phyloP scores from a whole-genome alignment of 2,113 vertebrate genomes.

The Saimiri boliviensis region DNA sequence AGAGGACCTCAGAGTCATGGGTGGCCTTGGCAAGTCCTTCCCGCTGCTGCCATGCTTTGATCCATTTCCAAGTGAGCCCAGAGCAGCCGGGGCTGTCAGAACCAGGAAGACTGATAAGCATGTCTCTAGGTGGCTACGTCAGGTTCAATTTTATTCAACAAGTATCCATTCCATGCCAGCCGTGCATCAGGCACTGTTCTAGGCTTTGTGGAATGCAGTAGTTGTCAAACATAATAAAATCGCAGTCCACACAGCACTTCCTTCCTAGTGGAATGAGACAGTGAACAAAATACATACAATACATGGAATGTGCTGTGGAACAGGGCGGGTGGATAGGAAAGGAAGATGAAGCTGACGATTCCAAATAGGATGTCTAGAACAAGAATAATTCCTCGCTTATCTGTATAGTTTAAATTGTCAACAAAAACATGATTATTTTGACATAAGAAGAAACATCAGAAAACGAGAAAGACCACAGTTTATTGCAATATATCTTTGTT shows the following conservation, averaged over 20 bases:
- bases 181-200: fast-evolving
- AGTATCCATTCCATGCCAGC: fast-evolving
- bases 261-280: neutral
- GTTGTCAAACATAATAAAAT: neutral
- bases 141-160: neutral
- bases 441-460: neutral
- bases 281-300: neutral
- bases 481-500: neutral
- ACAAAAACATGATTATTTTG: neutral
- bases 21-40: fast-evolving
- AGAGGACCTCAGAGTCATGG: too few species aligned
- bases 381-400: neutral
- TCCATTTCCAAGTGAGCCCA: neutral
- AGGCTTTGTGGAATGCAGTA: neutral
- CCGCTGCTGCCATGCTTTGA: fast-evolving
- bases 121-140: fast-evolving
- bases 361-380: neutral
- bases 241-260: neutral
- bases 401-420: neutral
- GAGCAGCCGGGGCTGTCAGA: neutral
- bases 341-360: fast-evolving
- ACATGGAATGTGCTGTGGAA: too few species aligned
- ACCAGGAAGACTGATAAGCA: neutral
- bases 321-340: neutral
- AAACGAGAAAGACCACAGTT: conserved; percentile 25